Evolutionary conservation across 1,140 invertebrate genomes (phyloP), one percentile per base, ranked within the genome.

Genomic region (Saccostrea echinata): DNA sequence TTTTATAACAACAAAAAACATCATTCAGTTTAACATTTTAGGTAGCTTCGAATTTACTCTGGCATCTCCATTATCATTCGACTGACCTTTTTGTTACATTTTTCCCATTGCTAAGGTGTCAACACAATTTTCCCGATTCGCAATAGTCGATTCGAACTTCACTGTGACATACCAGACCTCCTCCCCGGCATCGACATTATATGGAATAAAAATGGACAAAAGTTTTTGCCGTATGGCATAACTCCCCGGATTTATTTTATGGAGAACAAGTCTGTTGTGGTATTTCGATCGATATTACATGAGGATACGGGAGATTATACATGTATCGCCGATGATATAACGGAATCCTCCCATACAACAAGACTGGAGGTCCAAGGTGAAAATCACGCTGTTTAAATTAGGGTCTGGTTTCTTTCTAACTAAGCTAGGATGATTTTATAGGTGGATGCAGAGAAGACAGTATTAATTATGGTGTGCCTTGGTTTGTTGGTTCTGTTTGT

Each of bases 331-430:
- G 68, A 76, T 76, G 27, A 76, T 30, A 30, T 76, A 30, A 30
- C 8, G 16, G 68, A 76, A 30, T 1, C 68, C 6, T 76, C 68
- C 27, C 68, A 76, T 3, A 76, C 68, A 30, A 76, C 68, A 30
- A 9, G 68, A 13, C 68, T 76, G 11, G 11, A 33, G 13, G 68
- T 76, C 27, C 30, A 76, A 76, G 68, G 68, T 76, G 68, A 76
- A 76, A 76, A 24, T 27, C 27, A 76, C 24, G 68, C 27, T 76
- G 68, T 12, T 16, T n/a, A 9, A 43, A 43, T 43, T 30, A 33
- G 68, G 68, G 68, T 76, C 68, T 27, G 68, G 68, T 61, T 61
- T 76, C 27, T 76, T 76, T 76, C 55, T 76, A 76, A 76, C 68
- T 16, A 30, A 76, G 68, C 68, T 76, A 24, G 12, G 30, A 76